Conservation (phyloP, 1,140 invertebrate species). For the Monochamus saltuarius region DNA sequence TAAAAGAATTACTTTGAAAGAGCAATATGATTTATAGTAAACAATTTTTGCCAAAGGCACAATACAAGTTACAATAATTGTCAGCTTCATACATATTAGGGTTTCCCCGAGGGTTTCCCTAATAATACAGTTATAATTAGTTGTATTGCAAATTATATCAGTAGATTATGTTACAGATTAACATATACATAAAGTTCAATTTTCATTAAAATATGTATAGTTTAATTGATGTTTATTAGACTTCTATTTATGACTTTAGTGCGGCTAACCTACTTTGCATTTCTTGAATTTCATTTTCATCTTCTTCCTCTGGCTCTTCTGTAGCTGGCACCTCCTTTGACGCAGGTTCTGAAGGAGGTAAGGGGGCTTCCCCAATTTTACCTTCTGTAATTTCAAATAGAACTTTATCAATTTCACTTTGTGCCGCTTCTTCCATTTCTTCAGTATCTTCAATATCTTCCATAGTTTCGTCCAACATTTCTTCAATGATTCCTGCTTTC, state of each 20-base stretch:
- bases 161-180: too few relatives aligned
- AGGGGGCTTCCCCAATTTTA: slow-evolving; percentile 85
- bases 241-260: slow-evolving; percentile 68
- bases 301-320: slow-evolving; percentile 63
- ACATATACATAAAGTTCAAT: too few relatives aligned
- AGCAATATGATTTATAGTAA: too few relatives aligned
- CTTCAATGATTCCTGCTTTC: slow-evolving; percentile 98
- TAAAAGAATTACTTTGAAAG: too few relatives aligned
- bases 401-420: slow-evolving; percentile 58
- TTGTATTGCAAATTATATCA: too few relatives aligned
- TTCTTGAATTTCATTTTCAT: slow-evolving; percentile 78
- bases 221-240: neutral
- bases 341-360: slow-evolving; percentile 67
- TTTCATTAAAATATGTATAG: too few relatives aligned
- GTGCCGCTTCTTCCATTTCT: slow-evolving; percentile 85
- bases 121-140: too few relatives aligned
- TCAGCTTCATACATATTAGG: too few relatives aligned
- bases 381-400: slow-evolving; percentile 40
- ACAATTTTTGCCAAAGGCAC: too few relatives aligned
- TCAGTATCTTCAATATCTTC: slow-evolving; percentile 86
- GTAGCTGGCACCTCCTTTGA: slow-evolving; percentile 55
- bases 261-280: slow-evolving; percentile 85
- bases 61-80: too few relatives aligned
- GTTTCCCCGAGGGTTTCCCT: too few relatives aligned
- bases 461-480: slow-evolving; percentile 99